A percentile compares a stretch with the other conserved stretches of the same genome.
phyloP scores from a whole-genome alignment of 2,113 vertebrate genomes.

The Gnathonemus echidnorhynchus region DNA sequence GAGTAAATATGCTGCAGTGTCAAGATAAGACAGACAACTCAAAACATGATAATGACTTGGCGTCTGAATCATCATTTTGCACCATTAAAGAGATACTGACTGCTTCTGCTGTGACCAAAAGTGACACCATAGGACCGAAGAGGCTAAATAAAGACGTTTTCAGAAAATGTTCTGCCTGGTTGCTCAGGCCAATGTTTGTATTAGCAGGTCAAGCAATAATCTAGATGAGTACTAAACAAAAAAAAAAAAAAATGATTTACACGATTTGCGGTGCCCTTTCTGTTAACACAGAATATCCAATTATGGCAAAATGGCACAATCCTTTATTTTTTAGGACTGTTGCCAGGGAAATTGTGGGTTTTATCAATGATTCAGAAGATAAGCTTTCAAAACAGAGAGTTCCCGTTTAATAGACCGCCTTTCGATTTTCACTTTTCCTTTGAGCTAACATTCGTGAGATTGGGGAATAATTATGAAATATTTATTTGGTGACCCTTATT shows the following conservation, averaged over 20 bases:
- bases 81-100: neutral
- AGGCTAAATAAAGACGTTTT: neutral
- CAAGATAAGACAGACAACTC: neutral
- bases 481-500: constrained; percentile 37
- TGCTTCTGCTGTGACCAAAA: neutral
- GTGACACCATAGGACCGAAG: neutral
- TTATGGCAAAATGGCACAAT: constrained; percentile 1
- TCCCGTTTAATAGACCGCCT: constrained; percentile 31
- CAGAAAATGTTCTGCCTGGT: neutral
- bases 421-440: constrained; percentile 29
- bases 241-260: neutral
- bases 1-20: neutral
- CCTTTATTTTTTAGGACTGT: neutral
- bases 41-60: neutral
- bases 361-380: constrained; percentile 34
- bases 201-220: neutral
- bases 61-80: neutral
- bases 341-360: neutral
- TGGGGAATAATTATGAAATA: constrained; percentile 35
- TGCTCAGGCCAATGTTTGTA: neutral
- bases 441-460: constrained; percentile 36
- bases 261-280: neutral
- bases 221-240: neutral
- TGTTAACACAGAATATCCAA: constrained; percentile 5
- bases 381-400: constrained; percentile 18